Evolutionary conservation across 2,888 invertebrate species (phyloP), one percentile per base, ranked within the genome.

Genomic region (Petrolisthes cinctipes): DNA sequence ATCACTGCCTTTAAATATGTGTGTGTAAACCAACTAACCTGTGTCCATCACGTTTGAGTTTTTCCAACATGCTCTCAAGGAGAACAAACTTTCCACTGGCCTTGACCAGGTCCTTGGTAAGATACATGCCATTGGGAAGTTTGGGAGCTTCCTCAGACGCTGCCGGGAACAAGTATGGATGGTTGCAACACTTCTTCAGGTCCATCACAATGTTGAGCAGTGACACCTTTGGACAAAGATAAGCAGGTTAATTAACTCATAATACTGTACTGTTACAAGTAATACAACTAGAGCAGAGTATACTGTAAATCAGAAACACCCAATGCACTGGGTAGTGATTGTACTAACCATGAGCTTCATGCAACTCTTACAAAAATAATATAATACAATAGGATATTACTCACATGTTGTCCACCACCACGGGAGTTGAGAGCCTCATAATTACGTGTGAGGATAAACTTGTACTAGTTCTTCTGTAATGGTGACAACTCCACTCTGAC

Each of bases 121-220:
- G 99, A 93, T 99, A 99, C 92, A 97, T 96, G 54, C 98, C 98
- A 91, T 97, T 98, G 0, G 96, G 95, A 0, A 96, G 95, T 0
- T 97, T 94, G 0, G 97, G 96, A 0, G 97, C 98, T 93, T 98
- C 97, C 92, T 97, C 97, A 0, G 98, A 95, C 0, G 99, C 99
- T 3, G 97, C 98, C 0, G 99, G 98, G 93, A 99, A 99, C 83
- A 99, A 94, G 93, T 99, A 99, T 0, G 99, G 99, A 93, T 99
- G 99, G 93, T 99, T 99, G 92, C 99, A 99, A 93, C 99, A 99
- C 93, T 99, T 99, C 93, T 99, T 99, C 92, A 99, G 94, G 92
- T 99, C 99, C 99, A 99, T 99, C 97, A 99, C 99, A 75, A 99
- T 98, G 93, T 99, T 99, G 81, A 99, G 95, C 86, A 99, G 94